Evolutionary conservation across 2,888 invertebrate genomes (phyloP), one percentile per base, ranked within the genome.

Genomic region (Poecilobothrus nobilitatus): DNA sequence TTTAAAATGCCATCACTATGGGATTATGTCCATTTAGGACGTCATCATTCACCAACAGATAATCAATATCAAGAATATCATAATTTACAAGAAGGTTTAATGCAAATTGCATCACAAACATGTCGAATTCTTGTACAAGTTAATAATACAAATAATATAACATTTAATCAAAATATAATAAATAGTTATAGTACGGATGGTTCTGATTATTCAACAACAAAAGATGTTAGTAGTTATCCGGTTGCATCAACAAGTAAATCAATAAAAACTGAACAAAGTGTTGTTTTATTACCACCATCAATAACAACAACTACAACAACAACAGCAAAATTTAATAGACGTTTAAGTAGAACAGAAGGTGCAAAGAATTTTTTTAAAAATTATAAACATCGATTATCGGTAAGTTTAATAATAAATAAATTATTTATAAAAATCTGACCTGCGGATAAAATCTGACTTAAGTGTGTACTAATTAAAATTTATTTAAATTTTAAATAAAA

Each of bases 91-190:
- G 90, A 90, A 76, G 91, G 91, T 8, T 83, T 91, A 44, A 89
- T 90, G 77, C 90, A 90, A 83, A 91, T 91, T 73, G 90, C 90
- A 6, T 89, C 90, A 18, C 91, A 91, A 79, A 90, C 91, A 69
- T 91, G 90, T 76, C 90, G 89, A 78, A 88, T 91, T 73, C 82
- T 91, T 71, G 89, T 91, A 69, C 89, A 90, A 85, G 89, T 90
- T 73, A 88, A 89, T 78, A 89, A 90, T 75, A 89, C 89, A 66
- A 89, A 89, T 79, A 89, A 90, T 78, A 89, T 89, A 71, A 89
- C 88, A 75, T 88, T 88, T 74, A 87, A 89, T 66, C 86, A 87
- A 76, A 85, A 87, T 74, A 81, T 84, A 71, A 83, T 87, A 69
- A 89, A 87, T 78, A 63, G 27, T 63, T 63, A 63, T 63, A 62